Evolutionary conservation across 2,797 vertebrate genomes (phyloP).

Genomic region (Crax fasciolata): DNA sequence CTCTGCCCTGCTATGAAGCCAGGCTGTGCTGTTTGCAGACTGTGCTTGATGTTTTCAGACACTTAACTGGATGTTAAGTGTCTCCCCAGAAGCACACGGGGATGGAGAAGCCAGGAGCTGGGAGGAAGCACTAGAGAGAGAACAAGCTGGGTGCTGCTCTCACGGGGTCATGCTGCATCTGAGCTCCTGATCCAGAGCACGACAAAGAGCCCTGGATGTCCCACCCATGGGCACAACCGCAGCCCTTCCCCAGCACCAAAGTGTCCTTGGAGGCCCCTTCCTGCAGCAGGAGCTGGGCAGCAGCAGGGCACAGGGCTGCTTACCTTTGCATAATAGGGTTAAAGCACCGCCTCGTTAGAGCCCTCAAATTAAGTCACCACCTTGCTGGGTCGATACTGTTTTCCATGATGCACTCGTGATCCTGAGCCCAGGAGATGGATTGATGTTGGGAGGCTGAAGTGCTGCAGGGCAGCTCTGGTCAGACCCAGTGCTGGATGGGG

Average conservation of each 20-base stretch:
- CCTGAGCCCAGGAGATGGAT: slow-evolving; percentile 20
- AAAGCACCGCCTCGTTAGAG: slow-evolving; percentile 53
- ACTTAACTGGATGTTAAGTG: background rate
- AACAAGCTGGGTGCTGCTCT: background rate
- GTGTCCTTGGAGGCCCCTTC: background rate
- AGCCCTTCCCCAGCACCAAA: background rate
- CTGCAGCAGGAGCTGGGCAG: background rate
- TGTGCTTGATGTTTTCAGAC: background rate
- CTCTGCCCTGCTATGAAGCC: background rate
- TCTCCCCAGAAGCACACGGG: background rate
- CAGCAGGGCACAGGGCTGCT: background rate
- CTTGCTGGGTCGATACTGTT: slow-evolving; percentile 61
- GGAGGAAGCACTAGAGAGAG: background rate
- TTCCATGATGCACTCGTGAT: slow-evolving; percentile 67
- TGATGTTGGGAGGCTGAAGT: slow-evolving; percentile 38
- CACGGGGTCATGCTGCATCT: background rate
- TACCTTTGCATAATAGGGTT: slow-evolving; percentile 46
- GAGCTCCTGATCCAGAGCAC: background rate
- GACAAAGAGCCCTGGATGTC: background rate
- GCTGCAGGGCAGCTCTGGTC: slow-evolving; percentile 1
- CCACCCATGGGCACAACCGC: background rate
- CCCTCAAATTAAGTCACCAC: slow-evolving; percentile 65
- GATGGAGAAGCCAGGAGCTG: background rate
- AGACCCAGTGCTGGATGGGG: background rate
- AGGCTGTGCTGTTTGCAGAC: background rate